Evolutionary conservation across 2,113 vertebrate species (phyloP).

Genomic region (Clinocottus analis): DNA sequence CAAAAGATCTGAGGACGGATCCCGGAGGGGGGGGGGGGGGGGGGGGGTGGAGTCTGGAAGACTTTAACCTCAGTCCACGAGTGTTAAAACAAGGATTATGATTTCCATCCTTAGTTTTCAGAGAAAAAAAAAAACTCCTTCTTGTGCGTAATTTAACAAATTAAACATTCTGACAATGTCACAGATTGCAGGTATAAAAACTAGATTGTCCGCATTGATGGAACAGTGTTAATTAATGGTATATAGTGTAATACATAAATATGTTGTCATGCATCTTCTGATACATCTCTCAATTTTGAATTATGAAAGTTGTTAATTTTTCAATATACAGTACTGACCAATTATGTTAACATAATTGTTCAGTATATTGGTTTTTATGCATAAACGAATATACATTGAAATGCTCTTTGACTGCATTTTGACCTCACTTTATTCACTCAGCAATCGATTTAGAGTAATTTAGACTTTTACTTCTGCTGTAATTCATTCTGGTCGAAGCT

Average conservation of each 20-base stretch:
- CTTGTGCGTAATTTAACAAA: not conserved
- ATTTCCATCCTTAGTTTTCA: conserved; percentile 25
- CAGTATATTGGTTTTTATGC: not conserved
- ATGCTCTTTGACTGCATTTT: not conserved
- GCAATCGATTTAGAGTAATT: not conserved
- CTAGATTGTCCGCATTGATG: not conserved
- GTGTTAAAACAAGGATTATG: conserved; percentile 28
- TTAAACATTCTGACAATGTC: not conserved
- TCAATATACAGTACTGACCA: too few species aligned
- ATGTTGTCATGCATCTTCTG: not conserved
- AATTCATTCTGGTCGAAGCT: not conserved
- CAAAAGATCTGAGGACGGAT: conserved; percentile 49
- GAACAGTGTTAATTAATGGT: not conserved
- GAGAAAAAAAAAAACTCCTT: not conserved
- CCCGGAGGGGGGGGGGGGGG: conserved; percentile 1
- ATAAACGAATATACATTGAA: not conserved
- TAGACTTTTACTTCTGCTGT: not conserved
- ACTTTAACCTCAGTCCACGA: conserved; percentile 35
- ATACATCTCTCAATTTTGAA: not conserved
- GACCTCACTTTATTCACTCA: not conserved
- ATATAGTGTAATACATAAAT: not conserved
- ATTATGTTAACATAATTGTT: not conserved
- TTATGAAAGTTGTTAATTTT: not conserved
- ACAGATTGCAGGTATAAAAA: not conserved
- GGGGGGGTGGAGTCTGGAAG: conserved; percentile 56